phyloP scores from a whole-genome alignment of 2,113 vertebrate genomes.

The Sinocyclocheilus maitianheensis region DNA sequence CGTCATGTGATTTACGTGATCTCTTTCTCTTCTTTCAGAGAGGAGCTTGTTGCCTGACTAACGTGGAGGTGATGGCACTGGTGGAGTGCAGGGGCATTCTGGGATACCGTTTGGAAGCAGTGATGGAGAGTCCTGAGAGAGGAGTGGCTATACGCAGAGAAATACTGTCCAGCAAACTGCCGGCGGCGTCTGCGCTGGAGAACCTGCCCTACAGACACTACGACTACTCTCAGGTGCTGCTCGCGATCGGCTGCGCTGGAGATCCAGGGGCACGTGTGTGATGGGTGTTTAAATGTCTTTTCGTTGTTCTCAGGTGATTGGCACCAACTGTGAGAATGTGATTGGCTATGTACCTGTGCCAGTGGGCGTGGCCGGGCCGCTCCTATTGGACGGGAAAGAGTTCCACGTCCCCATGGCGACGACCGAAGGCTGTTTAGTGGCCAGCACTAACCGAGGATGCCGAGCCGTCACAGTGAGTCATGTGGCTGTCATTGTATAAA shows the following conservation, averaged over 20 bases:
- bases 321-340: conserved; percentile 95
- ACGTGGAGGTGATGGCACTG: conserved; percentile 86
- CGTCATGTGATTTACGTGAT: too few species aligned
- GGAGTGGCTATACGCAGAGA: conserved; percentile 91
- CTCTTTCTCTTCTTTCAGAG: conserved; percentile 69
- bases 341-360: conserved; percentile 96
- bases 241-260: too few species aligned
- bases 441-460: conserved; percentile 96
- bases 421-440: conserved; percentile 95
- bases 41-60: conserved; percentile 82
- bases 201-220: conserved; percentile 89
- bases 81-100: conserved; percentile 88
- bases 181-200: conserved; percentile 80
- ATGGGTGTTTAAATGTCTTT: neutral
- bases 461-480: conserved; percentile 89
- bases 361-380: conserved; percentile 91
- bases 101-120: conserved; percentile 87
- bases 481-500: neutral
- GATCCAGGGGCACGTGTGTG: neutral
- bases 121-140: conserved; percentile 91
- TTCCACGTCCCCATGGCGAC: conserved; percentile 97
- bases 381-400: conserved; percentile 87
- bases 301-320: conserved; percentile 81
- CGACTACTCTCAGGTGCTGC: conserved; percentile 89
- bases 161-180: conserved; percentile 85